phyloP scores from a whole-genome alignment of 2,113 vertebrate species.

The Fregata magnificens region DNA sequence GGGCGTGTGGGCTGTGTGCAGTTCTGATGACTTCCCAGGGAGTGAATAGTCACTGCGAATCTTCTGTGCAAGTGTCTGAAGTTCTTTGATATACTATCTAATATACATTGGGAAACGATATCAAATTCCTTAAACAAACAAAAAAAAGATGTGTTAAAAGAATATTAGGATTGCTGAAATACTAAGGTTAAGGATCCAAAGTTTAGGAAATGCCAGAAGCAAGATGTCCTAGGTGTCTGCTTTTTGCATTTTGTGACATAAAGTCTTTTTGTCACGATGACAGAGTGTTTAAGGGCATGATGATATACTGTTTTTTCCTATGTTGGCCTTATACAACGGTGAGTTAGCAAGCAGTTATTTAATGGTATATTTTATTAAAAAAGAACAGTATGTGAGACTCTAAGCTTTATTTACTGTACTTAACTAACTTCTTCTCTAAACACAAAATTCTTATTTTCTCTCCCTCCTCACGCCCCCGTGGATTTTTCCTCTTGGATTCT shows the following conservation, averaged over 20 bases:
- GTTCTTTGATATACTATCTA: neutral
- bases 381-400: neutral
- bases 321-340: neutral
- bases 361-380: neutral
- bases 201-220: neutral
- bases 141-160: neutral
- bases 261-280: neutral
- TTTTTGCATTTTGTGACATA: neutral
- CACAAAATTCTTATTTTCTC: neutral
- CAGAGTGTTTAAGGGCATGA: neutral
- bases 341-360: neutral
- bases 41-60: neutral
- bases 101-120: neutral
- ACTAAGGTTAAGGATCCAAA: neutral
- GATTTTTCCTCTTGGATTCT: neutral
- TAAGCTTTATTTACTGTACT: neutral
- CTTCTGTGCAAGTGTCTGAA: neutral
- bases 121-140: neutral
- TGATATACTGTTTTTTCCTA: neutral
- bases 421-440: neutral
- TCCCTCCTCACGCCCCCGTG: neutral
- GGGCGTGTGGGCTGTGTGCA: rapidly evolving
- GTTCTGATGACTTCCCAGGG: neutral
- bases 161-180: neutral
- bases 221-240: neutral